Conservation (phyloP, 2,888 invertebrate genomes). For the Dolomedes plantarius region DNA sequence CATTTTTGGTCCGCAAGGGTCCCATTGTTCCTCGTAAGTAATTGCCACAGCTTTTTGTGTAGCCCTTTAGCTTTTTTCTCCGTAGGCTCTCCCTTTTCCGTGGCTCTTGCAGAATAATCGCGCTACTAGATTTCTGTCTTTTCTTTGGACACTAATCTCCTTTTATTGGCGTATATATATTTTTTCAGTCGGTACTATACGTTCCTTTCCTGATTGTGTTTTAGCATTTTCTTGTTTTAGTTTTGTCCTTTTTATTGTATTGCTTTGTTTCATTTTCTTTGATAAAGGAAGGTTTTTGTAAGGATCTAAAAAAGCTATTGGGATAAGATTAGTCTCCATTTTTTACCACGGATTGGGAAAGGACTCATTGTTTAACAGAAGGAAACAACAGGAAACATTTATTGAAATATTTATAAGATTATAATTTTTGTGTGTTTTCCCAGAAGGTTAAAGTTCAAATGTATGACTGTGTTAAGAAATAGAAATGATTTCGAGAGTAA, state of each 20-base stretch:
- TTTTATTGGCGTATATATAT: constrained; percentile 55
- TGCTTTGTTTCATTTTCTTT: constrained; percentile 7
- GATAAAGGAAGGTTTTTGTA: constrained; percentile 3
- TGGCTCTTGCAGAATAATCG: constrained; percentile 44
- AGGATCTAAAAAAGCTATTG: neutral
- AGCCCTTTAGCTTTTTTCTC: constrained; percentile 19
- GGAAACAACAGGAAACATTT: no score
- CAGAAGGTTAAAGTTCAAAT: no score
- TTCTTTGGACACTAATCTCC: constrained; percentile 56
- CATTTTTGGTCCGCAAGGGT: constrained; percentile 55
- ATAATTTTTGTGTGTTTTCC: no score
- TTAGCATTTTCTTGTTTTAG: neutral
- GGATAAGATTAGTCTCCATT: constrained; percentile 7
- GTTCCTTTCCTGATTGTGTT: constrained; percentile 36
- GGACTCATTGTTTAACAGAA: no score
- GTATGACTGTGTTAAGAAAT: no score
- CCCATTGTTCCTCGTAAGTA: constrained; percentile 34
- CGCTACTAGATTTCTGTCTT: constrained; percentile 38
- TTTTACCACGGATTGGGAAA: constrained; percentile 24
- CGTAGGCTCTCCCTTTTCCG: constrained; percentile 17
- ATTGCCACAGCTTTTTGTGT: constrained; percentile 46
- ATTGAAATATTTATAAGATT: no score
- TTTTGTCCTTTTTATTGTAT: constrained; percentile 30
- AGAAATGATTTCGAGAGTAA: no score
- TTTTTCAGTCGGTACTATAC: constrained; percentile 28